Evolutionary conservation across 2,888 invertebrate species (phyloP), one percentile per base, ranked within the genome.

Genomic region (Melanargia galathea): DNA sequence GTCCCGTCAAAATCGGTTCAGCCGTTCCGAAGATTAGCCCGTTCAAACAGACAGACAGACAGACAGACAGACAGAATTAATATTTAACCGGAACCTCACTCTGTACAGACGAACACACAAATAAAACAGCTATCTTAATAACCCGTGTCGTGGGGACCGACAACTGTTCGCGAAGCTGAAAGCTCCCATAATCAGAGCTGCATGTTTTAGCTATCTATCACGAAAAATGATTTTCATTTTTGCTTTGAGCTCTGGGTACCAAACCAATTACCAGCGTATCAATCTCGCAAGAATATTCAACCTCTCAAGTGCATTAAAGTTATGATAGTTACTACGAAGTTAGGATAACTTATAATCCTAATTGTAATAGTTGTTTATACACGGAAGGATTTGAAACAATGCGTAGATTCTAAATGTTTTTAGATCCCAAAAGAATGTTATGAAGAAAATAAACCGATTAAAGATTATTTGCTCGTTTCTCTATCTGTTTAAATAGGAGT

Each of bases 401-500:
- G n/a, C n/a, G n/a, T n/a, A n/a, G n/a, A n/a, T n/a, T n/a, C 13
- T 38, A 8, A 10, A 13, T 13, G 10, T 20, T 52, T 87, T 83
- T 81, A 78, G 78, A 76, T 74, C 20, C 22, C 8, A 16, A 76
- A 79, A 16, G 7, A 16, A n/a, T 49, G 10, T 26, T 10, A 26
- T 26, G 16, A 16, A 10, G 16, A 49, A 46, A 18, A 20, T 51
- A 26, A 49, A 49, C 30, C 30, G 49, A 16, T 26, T 26, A 54
- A 54, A 54, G 55, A 16, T 40, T 43, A 4, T 16, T 16, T 20
- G 45, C 3, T 81, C 82, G 84, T 86, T 87, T 85, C 79, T 81
- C 80, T 84, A 83, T 83, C 84, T 86, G 81, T 89, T 89, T 89
- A 90, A 89, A 90, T 83, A 88, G 84, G 82, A 88, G 87, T 84